A percentile compares a stretch with the other conserved stretches of the same genome.
phyloP scores from a whole-genome alignment of 2,797 vertebrate genomes.

The Brotula barbata region DNA sequence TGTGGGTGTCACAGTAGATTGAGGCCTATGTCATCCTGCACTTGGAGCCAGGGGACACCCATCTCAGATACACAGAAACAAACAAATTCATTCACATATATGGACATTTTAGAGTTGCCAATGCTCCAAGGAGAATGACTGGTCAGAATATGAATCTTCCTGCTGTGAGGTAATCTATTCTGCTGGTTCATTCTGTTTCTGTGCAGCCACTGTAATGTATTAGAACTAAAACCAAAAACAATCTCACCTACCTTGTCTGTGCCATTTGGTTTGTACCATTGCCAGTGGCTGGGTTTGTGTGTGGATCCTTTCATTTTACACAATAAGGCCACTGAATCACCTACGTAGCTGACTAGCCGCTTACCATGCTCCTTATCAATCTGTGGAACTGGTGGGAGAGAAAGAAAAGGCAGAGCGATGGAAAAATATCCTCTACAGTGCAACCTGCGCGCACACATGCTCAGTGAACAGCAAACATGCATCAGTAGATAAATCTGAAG shows the following conservation, averaged over 20 bases:
- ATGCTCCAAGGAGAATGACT: too few species aligned
- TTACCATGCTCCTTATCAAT: constrained; percentile 77
- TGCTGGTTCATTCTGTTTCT: too few species aligned
- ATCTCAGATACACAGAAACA: too few species aligned
- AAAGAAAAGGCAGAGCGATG: not conserved
- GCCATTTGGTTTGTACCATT: constrained; percentile 82
- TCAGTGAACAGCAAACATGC: not conserved
- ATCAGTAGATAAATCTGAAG: not conserved
- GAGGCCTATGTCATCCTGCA: too few species aligned
- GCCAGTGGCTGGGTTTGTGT: constrained; percentile 76
- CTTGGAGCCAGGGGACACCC: too few species aligned
- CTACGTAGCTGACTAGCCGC: constrained; percentile 80
- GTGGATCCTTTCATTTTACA: constrained; percentile 74
- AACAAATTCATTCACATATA: too few species aligned
- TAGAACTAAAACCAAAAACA: not conserved
- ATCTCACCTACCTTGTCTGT: constrained; percentile 78
- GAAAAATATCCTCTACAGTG: not conserved
- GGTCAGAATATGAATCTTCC: too few species aligned
- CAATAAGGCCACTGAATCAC: constrained; percentile 77
- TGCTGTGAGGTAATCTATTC: too few species aligned
- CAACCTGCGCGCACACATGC: not conserved
- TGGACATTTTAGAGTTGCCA: too few species aligned
- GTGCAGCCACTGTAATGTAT: too few species aligned
- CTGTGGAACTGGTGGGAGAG: constrained; percentile 76
- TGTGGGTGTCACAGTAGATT: too few species aligned